Base-by-base conservation (phyloP, 53 echinoderm and acorn worm genomes). In the Pentamera pediparva region DNA sequence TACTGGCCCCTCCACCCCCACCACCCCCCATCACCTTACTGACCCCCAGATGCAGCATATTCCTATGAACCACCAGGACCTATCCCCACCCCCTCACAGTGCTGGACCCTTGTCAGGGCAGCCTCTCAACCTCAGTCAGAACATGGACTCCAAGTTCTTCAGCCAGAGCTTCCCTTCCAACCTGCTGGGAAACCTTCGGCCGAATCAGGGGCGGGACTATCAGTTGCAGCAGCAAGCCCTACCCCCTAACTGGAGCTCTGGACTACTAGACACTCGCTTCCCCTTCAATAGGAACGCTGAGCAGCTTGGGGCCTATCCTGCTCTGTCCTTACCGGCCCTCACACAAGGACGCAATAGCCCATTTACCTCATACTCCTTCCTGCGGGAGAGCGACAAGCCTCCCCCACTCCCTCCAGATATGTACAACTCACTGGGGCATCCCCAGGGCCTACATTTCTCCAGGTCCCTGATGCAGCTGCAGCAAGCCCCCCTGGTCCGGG, bases 101-200 rank as follows among this genome's bases (percentile, higher is more conserved):
- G 22, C 21, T 51, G 32, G 35, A 27, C 73, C 51, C 19, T 53
- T 72, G 73, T 22, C 52, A 11, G 52, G 30, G 73, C 87, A 88
- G 72, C 88, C 92, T 33, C 77, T 92, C 51, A 92, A 92, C 62
- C 79, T 92, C 32, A 92, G 92, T 34, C 92, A 92, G 69, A 83
- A 83, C 9, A 75, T 85, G 20, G 90, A 89, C n/a, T 75, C 52
- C 29, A 72, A 72, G 36, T 52, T 72, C 36, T 72, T 89, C 45
- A 82, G 82, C 49, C 85, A 84, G 53, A 75, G 73, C 55, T 78
- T 71, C 28, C 73, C 71, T 37, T 43, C 57, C 5, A 72, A 51
- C 29, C 55, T 31, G 7, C 26, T 53, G 51, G 73, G 27, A n/a
- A 72, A n/a, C 38, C 35, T 72, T 5, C 51, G 73, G 17, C 73